Evolutionary conservation across 2,797 vertebrate genomes (phyloP).

Genomic region (Ispidina picta): DNA sequence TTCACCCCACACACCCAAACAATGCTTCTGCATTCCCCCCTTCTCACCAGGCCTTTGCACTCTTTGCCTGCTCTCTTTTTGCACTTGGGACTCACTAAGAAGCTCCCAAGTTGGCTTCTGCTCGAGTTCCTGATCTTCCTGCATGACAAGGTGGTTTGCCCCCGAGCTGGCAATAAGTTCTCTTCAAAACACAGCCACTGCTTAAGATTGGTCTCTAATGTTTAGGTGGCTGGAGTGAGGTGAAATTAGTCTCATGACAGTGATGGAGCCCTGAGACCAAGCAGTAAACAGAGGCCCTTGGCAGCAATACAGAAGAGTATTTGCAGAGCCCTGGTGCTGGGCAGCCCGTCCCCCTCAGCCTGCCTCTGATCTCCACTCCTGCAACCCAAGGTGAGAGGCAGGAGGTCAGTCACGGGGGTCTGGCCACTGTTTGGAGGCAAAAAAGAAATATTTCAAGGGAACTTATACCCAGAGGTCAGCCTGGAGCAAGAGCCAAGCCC

Average conservation of each 20-base stretch:
- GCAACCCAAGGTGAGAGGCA: background rate
- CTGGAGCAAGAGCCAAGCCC: background rate
- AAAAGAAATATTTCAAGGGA: background rate
- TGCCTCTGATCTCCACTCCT: background rate
- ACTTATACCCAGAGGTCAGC: background rate
- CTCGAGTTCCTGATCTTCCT: constrained; percentile 47
- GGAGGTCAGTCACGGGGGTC: background rate
- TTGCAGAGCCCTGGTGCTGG: background rate
- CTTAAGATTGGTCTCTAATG: background rate
- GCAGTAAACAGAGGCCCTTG: background rate
- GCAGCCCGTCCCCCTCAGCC: background rate
- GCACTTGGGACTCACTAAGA: background rate
- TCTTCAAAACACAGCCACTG: constrained; percentile 11
- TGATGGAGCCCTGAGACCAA: background rate
- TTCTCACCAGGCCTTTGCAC: background rate
- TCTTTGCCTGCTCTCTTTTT: background rate
- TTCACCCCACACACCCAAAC: background rate
- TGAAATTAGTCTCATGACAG: background rate
- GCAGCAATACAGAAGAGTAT: background rate
- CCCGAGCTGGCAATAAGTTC: accelerated
- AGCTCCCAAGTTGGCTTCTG: background rate
- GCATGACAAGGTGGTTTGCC: constrained; percentile 30
- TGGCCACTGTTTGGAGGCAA: background rate
- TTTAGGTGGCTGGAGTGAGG: background rate
- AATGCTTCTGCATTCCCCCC: background rate